A percentile compares a stretch with the other conserved stretches of the same genome.
phyloP scores from a whole-genome alignment of 2,113 vertebrate species.

The Gymnarchus niloticus region DNA sequence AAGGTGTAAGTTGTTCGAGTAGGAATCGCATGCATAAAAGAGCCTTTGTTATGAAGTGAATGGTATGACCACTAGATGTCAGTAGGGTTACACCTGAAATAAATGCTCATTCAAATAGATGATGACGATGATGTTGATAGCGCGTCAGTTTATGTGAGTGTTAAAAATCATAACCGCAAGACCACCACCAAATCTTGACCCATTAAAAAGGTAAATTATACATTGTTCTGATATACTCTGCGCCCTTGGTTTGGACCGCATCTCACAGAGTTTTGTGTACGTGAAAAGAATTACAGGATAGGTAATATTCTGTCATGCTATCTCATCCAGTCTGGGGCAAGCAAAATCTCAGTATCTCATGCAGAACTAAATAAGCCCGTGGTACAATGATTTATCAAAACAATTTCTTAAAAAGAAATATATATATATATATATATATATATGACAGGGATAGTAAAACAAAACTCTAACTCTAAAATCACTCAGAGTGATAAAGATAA shows the following conservation, averaged over 20 bases:
- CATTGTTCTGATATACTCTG: background rate
- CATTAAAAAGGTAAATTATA: background rate
- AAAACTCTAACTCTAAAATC: background rate
- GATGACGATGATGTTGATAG: no score
- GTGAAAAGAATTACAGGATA: background rate
- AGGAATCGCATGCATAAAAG: background rate
- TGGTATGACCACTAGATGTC: constrained; percentile 44
- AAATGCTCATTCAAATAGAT: no score
- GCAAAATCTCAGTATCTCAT: background rate
- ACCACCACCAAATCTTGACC: background rate
- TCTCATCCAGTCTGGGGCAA: background rate
- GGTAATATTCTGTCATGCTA: background rate
- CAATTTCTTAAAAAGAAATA: background rate
- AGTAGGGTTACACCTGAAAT: constrained; percentile 25
- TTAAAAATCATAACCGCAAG: background rate
- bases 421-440: no score
- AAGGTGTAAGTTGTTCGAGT: background rate
- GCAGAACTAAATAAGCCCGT: background rate
- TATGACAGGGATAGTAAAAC: background rate
- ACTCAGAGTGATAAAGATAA: no score
- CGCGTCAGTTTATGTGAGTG: background rate
- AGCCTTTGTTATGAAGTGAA: background rate
- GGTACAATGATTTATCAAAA: background rate
- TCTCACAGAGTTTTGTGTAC: background rate
- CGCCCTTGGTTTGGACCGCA: background rate